Evolutionary conservation across 1,140 invertebrate species (phyloP), one percentile per base, ranked within the genome.

Genomic region (Drosophila teissieri): DNA sequence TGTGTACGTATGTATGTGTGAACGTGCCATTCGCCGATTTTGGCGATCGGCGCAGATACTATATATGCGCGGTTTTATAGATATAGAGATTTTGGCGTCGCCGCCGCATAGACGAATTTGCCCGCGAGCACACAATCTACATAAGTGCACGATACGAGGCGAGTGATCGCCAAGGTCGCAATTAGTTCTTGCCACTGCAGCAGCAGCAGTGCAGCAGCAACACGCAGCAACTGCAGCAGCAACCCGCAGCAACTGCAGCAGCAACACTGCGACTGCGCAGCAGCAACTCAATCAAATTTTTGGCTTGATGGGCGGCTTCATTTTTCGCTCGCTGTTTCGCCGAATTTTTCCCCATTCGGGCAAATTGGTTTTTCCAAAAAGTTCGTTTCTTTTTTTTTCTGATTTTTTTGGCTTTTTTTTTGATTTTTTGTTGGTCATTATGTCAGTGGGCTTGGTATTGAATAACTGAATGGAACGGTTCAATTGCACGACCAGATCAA

Each of bases 81-180:
- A 52, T 36, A 36, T 52, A 36, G 15, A 52, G 10, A 36, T 15
- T 65, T 19, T 42, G 6, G n/a, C 17, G 49, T 44, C 42, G 22
- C 27, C 42, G 22, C 27, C 24, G 40, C 19, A 45, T 63, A 34
- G 49, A 57, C 55, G 27, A 67, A 65, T 65, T 67, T 48, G 46
- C 17, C 63, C 60, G 56, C 15, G 51, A 53, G 54, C 54, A 77
- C 58, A 70, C 67, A 82, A 86, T 88, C 82, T 86, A 76, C 70
- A 83, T 86, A 79, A 77, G 75, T 61, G 70, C 84, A 86, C 78
- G 83, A 40, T 56, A 19, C 37, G 52, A 42, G 37, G 54, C 48
- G 58, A 39, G 48, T 51, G 65, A 72, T 70, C 73, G 73, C 83
- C 83, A 88, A 88, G 83, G 83, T 88, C 76, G 83, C 79, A 86